Evolutionary conservation across 2,888 invertebrate genomes (phyloP), one percentile per base, ranked within the genome.

Genomic region (Idaea straminata): DNA sequence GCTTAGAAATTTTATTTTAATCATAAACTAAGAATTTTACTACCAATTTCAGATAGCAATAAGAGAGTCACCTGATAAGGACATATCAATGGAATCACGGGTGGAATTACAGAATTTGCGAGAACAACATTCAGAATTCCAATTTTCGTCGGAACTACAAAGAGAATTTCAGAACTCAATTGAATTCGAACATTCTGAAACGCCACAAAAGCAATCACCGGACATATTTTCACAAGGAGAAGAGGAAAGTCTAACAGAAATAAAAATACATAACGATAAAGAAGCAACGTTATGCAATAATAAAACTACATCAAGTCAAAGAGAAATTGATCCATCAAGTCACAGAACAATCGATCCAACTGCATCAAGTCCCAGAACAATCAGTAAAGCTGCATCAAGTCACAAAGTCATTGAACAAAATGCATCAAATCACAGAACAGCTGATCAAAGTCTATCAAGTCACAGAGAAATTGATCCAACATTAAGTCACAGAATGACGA

Each of bases 141-240:
- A n/a, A n/a, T 59, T 71, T 36, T 66, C 69, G 61, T 66, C 61
- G 3, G 62, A 71, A 4, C 34, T 72, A 63, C 63, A 69, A 62
- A 68, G 70, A n/a, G 74, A 73, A 63, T 66, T 72, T 3, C 59
- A 68, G 25, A 34, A 59, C 10, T 59, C 59, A 4, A 7, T 34
- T 3, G 59, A 59, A 4, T 16, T 57, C 4, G 68, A 69, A 4
- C n/a, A 60, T 15, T 64, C 68, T n/a, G 58, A 38, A 34, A 59
- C 61, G 15, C 5, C 63, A 13, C 59, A 63, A 15, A 13, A 13
- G 15, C 59, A 64, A 36, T 73, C 72, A 1, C 89, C 90, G 0
- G 89, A 90, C 57, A 66, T 90, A 59, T 90, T 90, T 71, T 81
- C 84, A 13, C 82, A 83, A 75, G 84, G 84, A 0, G 85, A 87